Base-by-base conservation (phyloP, 30 jellyfish, hydroid and myxozoan species). In the Hydractinia symbiolongicarpus region DNA sequence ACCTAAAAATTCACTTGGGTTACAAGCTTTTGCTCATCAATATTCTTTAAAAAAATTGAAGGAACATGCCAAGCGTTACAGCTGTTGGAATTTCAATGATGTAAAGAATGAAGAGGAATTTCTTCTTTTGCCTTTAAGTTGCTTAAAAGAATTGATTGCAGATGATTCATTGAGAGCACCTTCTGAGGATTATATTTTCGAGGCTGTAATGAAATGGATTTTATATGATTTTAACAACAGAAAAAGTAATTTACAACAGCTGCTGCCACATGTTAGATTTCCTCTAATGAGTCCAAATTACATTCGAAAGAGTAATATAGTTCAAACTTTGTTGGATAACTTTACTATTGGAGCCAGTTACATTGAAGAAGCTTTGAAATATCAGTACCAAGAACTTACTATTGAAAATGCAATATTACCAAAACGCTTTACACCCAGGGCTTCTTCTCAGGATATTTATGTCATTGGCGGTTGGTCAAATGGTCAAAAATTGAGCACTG, bases 121-220 rank as follows among this genome's bases (percentile, higher is more conserved):
- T 20, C 84, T 90, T 62, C 76, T 90, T 79, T 66, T 81, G 8
- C 95, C 95, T 7, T 50, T 86, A 8, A 93, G 81, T 9, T 91
- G 81, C 20, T 81, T 90, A 53, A 82, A 90, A 54, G 91, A 79
- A 77, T 52, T 90, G 82, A 85, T 90, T 7, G 79, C 90, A 50
- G 77, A 85, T 78, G 96, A 90, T 66, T 62, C 77, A n/a, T 84
- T 90, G 61, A 81, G 81, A 66, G 97, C 79, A 8, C 97, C 95
- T 51, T 90, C 97, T 4, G 97, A 90, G 58, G 97, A 90, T 55
- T 84, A 53, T 57, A 55, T 90, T 50, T 70, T 90, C 53, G 97
- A 90, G 62, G 94, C 97, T 50, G 93, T 81, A 15, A 80, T 90
- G 93, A 90, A 84, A 72, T 90, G 97, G 97, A 69, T 90, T 49